These are phyloP conservation scores for Mohoua ochrocephala DNA, from an alignment of 2,113 vertebrate species.

Conservation along the genomic window DNA sequence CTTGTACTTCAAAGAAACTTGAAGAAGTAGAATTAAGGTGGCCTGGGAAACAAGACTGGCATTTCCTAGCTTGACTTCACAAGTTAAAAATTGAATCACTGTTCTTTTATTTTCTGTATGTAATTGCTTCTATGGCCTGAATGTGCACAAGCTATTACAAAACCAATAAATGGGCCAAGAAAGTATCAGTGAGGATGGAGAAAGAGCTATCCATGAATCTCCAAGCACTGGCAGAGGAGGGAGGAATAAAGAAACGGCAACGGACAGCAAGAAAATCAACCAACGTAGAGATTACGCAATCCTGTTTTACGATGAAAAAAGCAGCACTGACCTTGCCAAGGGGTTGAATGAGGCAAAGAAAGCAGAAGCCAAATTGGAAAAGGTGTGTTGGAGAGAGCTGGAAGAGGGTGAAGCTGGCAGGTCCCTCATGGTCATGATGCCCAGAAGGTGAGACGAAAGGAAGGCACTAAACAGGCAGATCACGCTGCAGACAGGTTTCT, in stretches of 20 bases:
- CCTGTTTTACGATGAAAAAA: neutral
- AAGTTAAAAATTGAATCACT: neutral
- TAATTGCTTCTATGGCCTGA: neutral
- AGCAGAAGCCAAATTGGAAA: conserved; percentile 4
- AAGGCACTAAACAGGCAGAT: neutral
- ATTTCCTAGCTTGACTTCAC: conserved; percentile 14
- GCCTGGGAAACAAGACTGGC: neutral
- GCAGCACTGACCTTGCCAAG: neutral
- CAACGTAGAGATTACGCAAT: neutral
- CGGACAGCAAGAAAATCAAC: neutral
- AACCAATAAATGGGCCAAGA: neutral
- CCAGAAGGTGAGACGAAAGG: neutral
- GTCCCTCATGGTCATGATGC: neutral
- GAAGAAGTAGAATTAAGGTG: neutral
- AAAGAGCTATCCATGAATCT: conserved; percentile 14
- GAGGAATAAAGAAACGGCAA: neutral
- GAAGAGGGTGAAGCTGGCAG: neutral
- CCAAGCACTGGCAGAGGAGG: neutral
- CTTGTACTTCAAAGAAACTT: neutral
- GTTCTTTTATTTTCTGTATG: conserved; percentile 6
- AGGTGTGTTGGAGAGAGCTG: neutral
- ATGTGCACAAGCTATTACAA: neutral
- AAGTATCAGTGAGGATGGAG: neutral
- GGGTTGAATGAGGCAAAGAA: neutral
- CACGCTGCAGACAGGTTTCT: neutral